Evolutionary conservation across 2,888 invertebrate species (phyloP).

Genomic region (Melinaea marsaeus): DNA sequence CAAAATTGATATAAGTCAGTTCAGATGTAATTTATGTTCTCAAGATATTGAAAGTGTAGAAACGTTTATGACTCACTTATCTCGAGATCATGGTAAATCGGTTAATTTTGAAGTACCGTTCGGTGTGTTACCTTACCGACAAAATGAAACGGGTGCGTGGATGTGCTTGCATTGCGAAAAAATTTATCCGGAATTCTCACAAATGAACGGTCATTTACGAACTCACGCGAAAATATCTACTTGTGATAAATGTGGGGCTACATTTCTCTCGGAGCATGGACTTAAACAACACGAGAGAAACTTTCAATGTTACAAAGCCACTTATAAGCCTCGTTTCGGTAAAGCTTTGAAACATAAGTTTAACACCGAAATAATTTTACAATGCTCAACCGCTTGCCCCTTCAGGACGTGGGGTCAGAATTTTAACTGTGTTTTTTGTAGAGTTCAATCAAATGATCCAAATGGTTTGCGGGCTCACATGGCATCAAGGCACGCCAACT

Average conservation of each 20-base stretch:
- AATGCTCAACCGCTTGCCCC: slow-evolving; percentile 68
- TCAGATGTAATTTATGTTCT: slow-evolving; percentile 61
- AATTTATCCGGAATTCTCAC: slow-evolving; percentile 61
- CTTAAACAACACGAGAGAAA: slow-evolving; percentile 64
- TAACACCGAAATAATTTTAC: slow-evolving; percentile 67
- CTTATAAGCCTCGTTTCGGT: slow-evolving; percentile 66
- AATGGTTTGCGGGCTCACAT: slow-evolving; percentile 65
- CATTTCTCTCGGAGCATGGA: slow-evolving; percentile 65
- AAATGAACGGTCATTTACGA: slow-evolving; percentile 65
- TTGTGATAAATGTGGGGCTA: slow-evolving; percentile 67
- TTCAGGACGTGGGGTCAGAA: slow-evolving; percentile 72
- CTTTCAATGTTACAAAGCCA: slow-evolving; percentile 65
- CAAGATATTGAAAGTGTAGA: slow-evolving; percentile 55
- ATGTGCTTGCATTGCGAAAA: slow-evolving; percentile 68
- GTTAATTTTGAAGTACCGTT: slow-evolving; percentile 67
- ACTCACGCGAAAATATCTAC: slow-evolving; percentile 68
- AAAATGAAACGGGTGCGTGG: slow-evolving; percentile 59
- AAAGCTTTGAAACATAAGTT: slow-evolving; percentile 65
- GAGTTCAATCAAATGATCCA: slow-evolving; percentile 68
- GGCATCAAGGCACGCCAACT: slow-evolving; percentile 64
- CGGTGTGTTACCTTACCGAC: slow-evolving; percentile 66
- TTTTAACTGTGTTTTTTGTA: slow-evolving; percentile 67
- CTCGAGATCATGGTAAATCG: slow-evolving; percentile 53
- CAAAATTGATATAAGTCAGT: slow-evolving; percentile 65
- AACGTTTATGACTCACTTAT: slow-evolving; percentile 61